phyloP scores from a whole-genome alignment of 2,113 vertebrate genomes.

The Thinocorus orbignyianus region DNA sequence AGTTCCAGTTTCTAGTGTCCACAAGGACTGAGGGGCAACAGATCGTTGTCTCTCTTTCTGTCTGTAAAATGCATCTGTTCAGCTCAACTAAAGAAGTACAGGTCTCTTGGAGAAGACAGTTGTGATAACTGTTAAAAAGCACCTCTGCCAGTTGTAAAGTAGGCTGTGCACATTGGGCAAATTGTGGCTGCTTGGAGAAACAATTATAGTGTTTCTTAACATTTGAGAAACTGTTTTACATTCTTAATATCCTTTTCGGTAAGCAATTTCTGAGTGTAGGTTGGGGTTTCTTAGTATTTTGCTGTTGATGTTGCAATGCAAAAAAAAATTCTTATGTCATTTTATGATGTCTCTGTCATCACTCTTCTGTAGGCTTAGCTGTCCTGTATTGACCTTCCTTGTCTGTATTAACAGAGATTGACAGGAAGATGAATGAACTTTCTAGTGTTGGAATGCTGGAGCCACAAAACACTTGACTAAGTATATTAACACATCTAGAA shows the following conservation, averaged over 20 bases:
- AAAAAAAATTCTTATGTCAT: not conserved
- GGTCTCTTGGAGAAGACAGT: not conserved
- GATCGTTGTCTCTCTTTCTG: not conserved
- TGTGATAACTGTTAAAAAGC: not conserved
- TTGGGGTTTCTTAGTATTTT: rapidly evolving
- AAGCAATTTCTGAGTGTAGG: not conserved
- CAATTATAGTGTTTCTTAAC: not conserved
- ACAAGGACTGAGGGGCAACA: not conserved
- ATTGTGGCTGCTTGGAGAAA: not conserved
- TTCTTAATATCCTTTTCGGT: not conserved
- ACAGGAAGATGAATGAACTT: not conserved
- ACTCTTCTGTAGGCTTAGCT: not conserved
- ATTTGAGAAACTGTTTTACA: not conserved
- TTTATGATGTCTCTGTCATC: not conserved
- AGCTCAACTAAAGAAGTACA: not conserved
- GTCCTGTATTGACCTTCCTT: not conserved
- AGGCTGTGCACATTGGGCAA: not conserved
- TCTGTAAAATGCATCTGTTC: not conserved
- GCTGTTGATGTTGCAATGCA: not conserved
- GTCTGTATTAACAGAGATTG: not conserved
- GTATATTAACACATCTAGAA: not conserved
- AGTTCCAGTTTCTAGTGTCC: not conserved
- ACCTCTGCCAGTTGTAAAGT: not conserved
- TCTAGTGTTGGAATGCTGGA: not conserved
- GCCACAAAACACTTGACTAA: not conserved